Base-by-base conservation (phyloP, 2,888 invertebrate species). In the Xestia rhomboidea region DNA sequence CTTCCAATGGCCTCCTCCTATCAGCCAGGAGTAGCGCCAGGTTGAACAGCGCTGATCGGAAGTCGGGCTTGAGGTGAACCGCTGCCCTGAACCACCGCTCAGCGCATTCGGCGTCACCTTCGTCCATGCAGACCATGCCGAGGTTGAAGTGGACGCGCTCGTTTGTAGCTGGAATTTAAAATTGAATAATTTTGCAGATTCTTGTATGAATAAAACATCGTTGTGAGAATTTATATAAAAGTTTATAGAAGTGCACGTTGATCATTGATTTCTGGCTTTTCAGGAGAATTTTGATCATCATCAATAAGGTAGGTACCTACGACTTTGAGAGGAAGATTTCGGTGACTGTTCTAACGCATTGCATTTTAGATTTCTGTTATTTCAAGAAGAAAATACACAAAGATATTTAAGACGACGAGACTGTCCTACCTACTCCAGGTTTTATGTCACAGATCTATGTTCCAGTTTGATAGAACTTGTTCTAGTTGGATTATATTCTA, bases 101-200 rank as follows among this genome's bases (percentile, higher is more conserved):
- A 0, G 99, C 99, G 89, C 98, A 98, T 54, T 98, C 98, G 63
- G 98, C 98, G 92, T 99, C 98, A 64, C 98, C 98, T 91, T 99
- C 99, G 93, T 99, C 99, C 99, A 99, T 99, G 63, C 99, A 98
- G 66, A 99, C 96, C 99, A 99, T 99, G 85, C 99, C 99, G 74
- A 99, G 97, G 97, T 99, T 99, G 95, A 99, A 99, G 94, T 98
- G 99, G 10, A 99, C 98, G 81, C 99, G 97, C 93, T 99, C 99
- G 93, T 99, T 99, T 79, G 98, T 98, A 1, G 98, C 97, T 97
- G 92, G 5, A 76, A 68, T 57, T 46, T 70, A 6, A 41, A 41
- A 57, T 41, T 21, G 2, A 68, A 30, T 41, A 8, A 27, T 38
- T 51, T 46, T 34, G 18, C 34, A 18, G 10, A 44, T 63, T 34